phyloP scores from a whole-genome alignment of 2,113 vertebrate genomes.

The Ictalurus punctatus region DNA sequence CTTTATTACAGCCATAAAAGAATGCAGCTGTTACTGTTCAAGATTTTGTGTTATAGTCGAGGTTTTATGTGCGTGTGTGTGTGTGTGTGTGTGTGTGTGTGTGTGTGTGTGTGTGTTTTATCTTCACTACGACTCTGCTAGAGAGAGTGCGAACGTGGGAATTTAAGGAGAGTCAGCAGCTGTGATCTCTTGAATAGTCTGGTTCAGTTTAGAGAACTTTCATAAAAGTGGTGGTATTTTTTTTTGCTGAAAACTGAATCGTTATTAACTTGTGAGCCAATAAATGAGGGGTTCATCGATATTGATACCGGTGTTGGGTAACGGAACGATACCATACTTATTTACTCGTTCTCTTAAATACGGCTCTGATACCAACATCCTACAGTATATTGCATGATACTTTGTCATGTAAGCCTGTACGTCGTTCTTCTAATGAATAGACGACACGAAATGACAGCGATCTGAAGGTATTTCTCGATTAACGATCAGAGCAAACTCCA shows the following conservation, averaged over 20 bases:
- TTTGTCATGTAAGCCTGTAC: background rate
- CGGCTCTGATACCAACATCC: background rate
- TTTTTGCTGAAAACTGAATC: conserved; percentile 1
- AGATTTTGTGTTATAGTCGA: conserved; percentile 35
- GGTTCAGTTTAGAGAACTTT: conserved; percentile 33
- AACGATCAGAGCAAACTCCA: background rate
- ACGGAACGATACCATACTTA: background rate
- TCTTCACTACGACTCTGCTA: background rate
- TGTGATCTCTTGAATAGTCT: conserved; percentile 33
- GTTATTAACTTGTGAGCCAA: background rate
- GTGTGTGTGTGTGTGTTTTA: background rate
- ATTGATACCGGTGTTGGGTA: background rate
- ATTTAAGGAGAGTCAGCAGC: conserved; percentile 40
- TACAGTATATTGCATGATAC: background rate
- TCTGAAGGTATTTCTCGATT: background rate
- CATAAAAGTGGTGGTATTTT: conserved; percentile 22
- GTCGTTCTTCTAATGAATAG: background rate
- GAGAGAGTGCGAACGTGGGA: conserved; percentile 3
- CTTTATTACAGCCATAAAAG: conserved; percentile 33
- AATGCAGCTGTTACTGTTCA: conserved; percentile 39
- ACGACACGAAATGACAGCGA: background rate
- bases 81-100: background rate
- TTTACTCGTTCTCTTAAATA: background rate
- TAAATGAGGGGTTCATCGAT: background rate
- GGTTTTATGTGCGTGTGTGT: conserved; percentile 3